phyloP scores from a whole-genome alignment of 2,797 vertebrate genomes.

The Columba guinea region DNA sequence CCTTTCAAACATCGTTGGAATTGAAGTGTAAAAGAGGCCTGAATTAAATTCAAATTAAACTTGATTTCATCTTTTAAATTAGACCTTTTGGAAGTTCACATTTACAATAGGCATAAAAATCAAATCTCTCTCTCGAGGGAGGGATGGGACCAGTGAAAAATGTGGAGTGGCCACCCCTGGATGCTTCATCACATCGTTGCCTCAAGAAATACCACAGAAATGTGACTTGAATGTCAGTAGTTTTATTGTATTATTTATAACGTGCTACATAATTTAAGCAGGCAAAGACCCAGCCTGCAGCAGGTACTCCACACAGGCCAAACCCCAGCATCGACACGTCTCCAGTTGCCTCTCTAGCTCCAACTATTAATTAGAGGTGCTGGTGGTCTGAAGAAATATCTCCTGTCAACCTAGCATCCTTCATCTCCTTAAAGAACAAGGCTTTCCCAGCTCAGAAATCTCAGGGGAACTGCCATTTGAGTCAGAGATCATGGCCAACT shows the following conservation, averaged over 20 bases:
- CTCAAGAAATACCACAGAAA: conserved; percentile 40
- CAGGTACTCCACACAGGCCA: neutral
- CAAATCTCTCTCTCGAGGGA: neutral
- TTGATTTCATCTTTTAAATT: conserved; percentile 48
- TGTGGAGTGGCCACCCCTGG: neutral
- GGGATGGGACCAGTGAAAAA: neutral
- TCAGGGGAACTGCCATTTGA: neutral
- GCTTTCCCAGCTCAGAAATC: neutral
- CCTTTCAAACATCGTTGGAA: conserved; percentile 44
- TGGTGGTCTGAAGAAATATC: neutral
- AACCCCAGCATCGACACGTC: neutral
- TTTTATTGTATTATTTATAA: conserved; percentile 49
- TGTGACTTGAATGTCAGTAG: conserved; percentile 41
- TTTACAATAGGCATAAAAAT: conserved; percentile 30
- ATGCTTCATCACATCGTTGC: neutral
- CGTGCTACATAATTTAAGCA: neutral
- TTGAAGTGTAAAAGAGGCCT: conserved; percentile 35
- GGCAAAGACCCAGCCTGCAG: conserved; percentile 10
- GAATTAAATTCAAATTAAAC: conserved; percentile 52
- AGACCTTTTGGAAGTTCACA: conserved; percentile 12
- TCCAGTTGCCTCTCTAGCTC: neutral
- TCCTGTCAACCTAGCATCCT: neutral
- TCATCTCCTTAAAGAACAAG: neutral
- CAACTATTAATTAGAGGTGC: neutral
- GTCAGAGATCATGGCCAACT: neutral